phyloP scores from a whole-genome alignment of 2,888 invertebrate genomes.

The Eurytoma californica region DNA sequence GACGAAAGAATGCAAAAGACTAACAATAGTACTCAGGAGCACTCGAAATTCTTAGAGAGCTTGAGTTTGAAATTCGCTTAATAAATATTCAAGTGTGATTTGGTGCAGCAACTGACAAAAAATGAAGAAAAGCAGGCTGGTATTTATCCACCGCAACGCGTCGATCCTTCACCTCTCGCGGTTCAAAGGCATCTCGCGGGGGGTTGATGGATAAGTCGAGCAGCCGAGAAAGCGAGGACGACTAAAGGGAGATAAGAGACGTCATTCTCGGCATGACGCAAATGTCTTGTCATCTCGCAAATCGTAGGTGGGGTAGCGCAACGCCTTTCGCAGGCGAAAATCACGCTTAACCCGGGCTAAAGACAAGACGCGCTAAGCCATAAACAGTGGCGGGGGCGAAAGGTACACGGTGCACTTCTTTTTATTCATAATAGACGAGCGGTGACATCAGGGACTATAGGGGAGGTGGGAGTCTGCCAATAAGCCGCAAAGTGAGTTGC shows the following conservation, averaged over 20 bases:
- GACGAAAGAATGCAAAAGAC: conserved; percentile 36
- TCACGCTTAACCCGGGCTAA: conserved; percentile 20
- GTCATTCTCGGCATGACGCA: conserved; percentile 15
- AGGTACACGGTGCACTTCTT: conserved; percentile 28
- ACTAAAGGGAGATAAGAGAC: neutral
- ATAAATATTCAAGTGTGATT: conserved; percentile 16
- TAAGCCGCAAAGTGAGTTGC: conserved; percentile 58
- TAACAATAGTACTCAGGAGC: conserved; percentile 5
- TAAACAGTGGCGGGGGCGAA: conserved; percentile 23
- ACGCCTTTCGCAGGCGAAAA: conserved; percentile 18
- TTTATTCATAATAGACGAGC: conserved; percentile 63
- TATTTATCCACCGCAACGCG: conserved; percentile 24
- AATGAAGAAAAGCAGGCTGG: neutral
- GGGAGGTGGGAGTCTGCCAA: conserved; percentile 59
- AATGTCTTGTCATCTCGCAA: conserved; percentile 33
- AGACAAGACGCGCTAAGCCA: conserved; percentile 36
- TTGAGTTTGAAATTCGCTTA: conserved; percentile 16
- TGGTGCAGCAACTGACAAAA: neutral
- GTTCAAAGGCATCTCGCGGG: neutral
- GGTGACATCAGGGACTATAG: conserved; percentile 61
- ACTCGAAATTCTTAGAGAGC: conserved; percentile 10
- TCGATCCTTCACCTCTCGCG: conserved; percentile 14
- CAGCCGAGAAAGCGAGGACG: neutral
- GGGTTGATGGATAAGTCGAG: conserved; percentile 40
- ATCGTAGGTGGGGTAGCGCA: conserved; percentile 1